phyloP scores from a whole-genome alignment of 35 echinoderm and acorn worm genomes.

The Strongylocentrotus purpuratus region DNA sequence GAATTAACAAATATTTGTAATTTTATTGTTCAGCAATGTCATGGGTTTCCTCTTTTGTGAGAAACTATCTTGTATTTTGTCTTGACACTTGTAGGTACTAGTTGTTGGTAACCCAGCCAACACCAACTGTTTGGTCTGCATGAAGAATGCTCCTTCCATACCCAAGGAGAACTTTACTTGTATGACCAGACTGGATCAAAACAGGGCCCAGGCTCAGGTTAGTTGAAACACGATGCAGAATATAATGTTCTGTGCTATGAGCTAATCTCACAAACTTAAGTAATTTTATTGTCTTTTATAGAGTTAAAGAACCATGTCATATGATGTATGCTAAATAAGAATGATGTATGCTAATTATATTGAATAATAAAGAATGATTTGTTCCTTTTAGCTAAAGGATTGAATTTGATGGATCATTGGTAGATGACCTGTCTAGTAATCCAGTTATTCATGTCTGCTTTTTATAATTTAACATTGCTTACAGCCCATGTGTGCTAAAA shows the following conservation, averaged over 20 bases:
- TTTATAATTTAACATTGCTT: no score
- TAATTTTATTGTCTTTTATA: no score
- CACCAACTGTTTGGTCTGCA: conserved; percentile 84
- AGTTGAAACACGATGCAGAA: background rate
- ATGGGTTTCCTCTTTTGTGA: background rate
- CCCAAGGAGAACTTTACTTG: conserved; percentile 85
- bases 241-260: background rate
- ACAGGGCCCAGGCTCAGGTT: conserved; percentile 98
- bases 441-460: no score
- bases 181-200: conserved; percentile 93
- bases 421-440: no score
- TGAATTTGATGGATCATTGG: no score
- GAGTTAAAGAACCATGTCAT: no score
- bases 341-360: no score
- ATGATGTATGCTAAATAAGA: no score
- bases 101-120: conserved; percentile 98
- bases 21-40: background rate
- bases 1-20: no score
- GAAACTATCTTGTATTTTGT: background rate
- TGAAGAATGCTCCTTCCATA: conserved; percentile 86
- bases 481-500: no score
- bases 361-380: no score
- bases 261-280: background rate
- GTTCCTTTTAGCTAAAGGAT: no score
- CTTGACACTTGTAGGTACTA: conserved; percentile 71